A percentile compares a stretch with the other conserved stretches of the same genome.
These are phyloP conservation scores for Myotis planiceps DNA, from an alignment of 2,797 vertebrate species.

Conservation along the genomic window DNA sequence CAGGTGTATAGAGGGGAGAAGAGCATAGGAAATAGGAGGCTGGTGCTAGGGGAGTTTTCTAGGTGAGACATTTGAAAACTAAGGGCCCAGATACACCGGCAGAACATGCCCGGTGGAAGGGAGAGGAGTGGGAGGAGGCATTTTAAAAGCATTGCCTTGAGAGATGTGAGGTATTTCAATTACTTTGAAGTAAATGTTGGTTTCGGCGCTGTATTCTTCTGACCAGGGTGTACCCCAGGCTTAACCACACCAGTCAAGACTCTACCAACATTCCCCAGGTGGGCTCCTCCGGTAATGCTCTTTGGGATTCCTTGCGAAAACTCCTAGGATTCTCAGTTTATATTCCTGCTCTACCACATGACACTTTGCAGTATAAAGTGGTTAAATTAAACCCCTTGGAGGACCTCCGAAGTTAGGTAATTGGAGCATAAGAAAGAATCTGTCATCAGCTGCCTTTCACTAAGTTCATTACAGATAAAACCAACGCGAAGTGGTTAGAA, in stretches of 20 bases:
- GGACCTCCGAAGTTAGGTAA: slow-evolving; percentile 20
- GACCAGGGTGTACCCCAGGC: slow-evolving; percentile 35
- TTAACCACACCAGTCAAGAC: slow-evolving; percentile 57
- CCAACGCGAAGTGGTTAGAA: slow-evolving; percentile 70
- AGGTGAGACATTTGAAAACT: neutral
- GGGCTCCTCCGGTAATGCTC: neutral
- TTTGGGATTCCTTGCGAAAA: slow-evolving; percentile 48
- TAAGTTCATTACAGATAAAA: slow-evolving; percentile 79
- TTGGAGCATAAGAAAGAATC: slow-evolving; percentile 46
- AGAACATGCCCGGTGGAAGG: neutral
- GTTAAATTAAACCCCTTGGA: slow-evolving; percentile 49
- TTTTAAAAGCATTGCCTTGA: slow-evolving; percentile 24
- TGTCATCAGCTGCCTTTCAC: slow-evolving; percentile 63
- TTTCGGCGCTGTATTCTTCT: slow-evolving; percentile 56
- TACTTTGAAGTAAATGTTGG: slow-evolving; percentile 60
- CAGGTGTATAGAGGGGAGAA: neutral
- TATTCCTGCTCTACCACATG: slow-evolving; percentile 26
- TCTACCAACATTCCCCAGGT: slow-evolving; percentile 9
- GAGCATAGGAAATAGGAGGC: neutral
- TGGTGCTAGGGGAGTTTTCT: neutral
- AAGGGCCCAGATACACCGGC: neutral
- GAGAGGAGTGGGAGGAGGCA: neutral
- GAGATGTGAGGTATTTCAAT: slow-evolving; percentile 47
- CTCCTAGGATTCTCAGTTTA: slow-evolving; percentile 62
- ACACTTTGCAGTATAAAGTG: slow-evolving; percentile 26